Evolutionary conservation across 2,113 vertebrate species (phyloP).

Genomic region (Phasianus colchicus): DNA sequence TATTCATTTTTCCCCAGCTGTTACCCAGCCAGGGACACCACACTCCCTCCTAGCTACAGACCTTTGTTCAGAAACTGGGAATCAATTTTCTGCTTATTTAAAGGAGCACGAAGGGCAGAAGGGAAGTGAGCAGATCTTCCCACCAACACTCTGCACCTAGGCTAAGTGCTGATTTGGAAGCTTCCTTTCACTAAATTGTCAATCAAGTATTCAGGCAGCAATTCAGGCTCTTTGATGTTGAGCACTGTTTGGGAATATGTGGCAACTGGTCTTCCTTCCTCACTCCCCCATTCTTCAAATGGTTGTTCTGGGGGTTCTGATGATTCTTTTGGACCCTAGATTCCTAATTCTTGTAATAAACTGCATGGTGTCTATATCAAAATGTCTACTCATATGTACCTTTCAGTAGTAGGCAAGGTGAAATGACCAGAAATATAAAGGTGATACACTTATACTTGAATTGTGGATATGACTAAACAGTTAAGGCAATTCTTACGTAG

Average conservation of each 20-base stretch:
- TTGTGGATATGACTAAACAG: not conserved
- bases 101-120: not conserved
- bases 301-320: not conserved
- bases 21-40: slow-evolving; percentile 22
- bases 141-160: not conserved
- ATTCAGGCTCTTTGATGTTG: not conserved
- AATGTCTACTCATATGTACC: not conserved
- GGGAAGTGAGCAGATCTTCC: not conserved
- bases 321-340: not conserved
- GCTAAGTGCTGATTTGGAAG: not conserved
- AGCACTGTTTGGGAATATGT: not conserved
- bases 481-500: not conserved
- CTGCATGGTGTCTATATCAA: not conserved
- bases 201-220: not conserved
- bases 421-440: not conserved
- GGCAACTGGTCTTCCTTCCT: not conserved
- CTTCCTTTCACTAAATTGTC: not conserved
- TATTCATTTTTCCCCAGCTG: slow-evolving; percentile 43
- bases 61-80: slow-evolving; percentile 7
- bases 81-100: slow-evolving; percentile 27
- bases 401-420: not conserved
- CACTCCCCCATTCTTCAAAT: not conserved
- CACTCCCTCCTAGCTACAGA: not conserved
- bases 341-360: not conserved
- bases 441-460: not conserved